Evolutionary conservation across 2,888 invertebrate genomes (phyloP), one percentile per base, ranked within the genome.

Genomic region (Apamea monoglypha): DNA sequence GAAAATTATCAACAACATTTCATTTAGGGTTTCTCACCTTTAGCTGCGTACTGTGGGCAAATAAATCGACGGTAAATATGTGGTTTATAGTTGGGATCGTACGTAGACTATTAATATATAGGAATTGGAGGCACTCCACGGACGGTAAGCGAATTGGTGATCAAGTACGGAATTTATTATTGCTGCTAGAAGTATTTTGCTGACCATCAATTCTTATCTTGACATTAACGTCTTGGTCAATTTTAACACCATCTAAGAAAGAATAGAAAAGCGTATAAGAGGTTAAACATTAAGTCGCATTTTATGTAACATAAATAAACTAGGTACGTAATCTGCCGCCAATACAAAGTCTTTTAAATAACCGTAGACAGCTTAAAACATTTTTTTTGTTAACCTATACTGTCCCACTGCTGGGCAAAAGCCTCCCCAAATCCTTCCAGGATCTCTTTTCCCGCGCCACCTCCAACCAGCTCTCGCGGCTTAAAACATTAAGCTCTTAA

Each of bases 1-100:
- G 75, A 83, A 86, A 75, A 80, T 76, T 83, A 81, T 88, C 81
- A 82, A 81, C 74, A 74, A 73, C 78, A n/a, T 85, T 85, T 83
- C 80, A 79, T 83, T 82, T 71, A 80, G 50, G 40, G 74, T 56
- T 70, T 76, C 75, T 79, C 70, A 66, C 36, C 36, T 80, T 70
- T 73, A 56, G 50, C 59, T 53, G 72, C 50, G 56, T 50, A 50
- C 50, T n/a, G 61, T 36, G 8, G 8, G 63, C 47, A 64, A 76
- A 69, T 64, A 68, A 63, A 64, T 80, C 21, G 18, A 47, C 12
- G 29, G 18, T 53, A 36, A 36, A 53, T 66, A 50, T 32, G 32
- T 53, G 40, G 32, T 76, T 59, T 32, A 67, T 77, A 56, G 61
- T 56, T 61, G 16, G 8, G 18, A 40, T 63, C 40, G 21, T 36